Percentiles rank a stretch among this genome's conserved stretches.
phyloP scores from a whole-genome alignment of 2,888 invertebrate species.

The Ornithoptera priamus region DNA sequence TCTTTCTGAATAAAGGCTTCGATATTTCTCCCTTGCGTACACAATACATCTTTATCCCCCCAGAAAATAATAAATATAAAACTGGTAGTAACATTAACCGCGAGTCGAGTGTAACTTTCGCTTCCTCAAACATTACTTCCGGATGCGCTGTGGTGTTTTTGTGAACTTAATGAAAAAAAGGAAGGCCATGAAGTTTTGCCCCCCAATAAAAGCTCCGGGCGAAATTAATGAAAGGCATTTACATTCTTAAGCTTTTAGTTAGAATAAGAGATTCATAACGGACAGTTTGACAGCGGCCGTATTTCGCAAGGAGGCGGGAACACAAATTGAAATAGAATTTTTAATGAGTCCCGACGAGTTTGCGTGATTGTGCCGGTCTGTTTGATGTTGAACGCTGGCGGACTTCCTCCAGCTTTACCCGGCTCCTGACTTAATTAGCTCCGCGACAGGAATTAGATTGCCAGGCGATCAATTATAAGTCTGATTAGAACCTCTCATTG shows the following conservation, averaged over 20 bases:
- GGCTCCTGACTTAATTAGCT: slow-evolving; percentile 24
- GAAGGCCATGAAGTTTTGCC: background rate
- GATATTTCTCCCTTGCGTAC: too few relatives aligned
- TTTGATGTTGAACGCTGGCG: slow-evolving; percentile 13
- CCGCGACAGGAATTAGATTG: slow-evolving; percentile 20
- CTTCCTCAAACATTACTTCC: too few relatives aligned
- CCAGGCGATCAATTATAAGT: slow-evolving; percentile 18
- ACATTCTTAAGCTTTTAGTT: slow-evolving; percentile 2
- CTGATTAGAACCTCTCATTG: slow-evolving; percentile 6
- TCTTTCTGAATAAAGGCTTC: too few relatives aligned
- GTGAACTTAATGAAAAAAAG: background rate
- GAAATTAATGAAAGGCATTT: slow-evolving; percentile 3
- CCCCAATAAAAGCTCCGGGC: background rate
- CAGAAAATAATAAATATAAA: too few relatives aligned
- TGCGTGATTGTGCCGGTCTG: slow-evolving; percentile 19
- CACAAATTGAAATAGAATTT: slow-evolving; percentile 25
- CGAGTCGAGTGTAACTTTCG: too few relatives aligned
- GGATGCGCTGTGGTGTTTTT: too few relatives aligned
- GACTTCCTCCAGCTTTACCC: slow-evolving; percentile 22
- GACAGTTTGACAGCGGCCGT: slow-evolving; percentile 4
- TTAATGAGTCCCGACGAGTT: slow-evolving; percentile 19
- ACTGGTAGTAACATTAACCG: too few relatives aligned
- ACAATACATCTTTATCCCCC: too few relatives aligned
- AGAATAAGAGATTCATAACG: background rate
- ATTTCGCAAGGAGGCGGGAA: background rate